Evolutionary conservation across 2,797 vertebrate genomes (phyloP).

Genomic region (Gymnocypris eckloni): DNA sequence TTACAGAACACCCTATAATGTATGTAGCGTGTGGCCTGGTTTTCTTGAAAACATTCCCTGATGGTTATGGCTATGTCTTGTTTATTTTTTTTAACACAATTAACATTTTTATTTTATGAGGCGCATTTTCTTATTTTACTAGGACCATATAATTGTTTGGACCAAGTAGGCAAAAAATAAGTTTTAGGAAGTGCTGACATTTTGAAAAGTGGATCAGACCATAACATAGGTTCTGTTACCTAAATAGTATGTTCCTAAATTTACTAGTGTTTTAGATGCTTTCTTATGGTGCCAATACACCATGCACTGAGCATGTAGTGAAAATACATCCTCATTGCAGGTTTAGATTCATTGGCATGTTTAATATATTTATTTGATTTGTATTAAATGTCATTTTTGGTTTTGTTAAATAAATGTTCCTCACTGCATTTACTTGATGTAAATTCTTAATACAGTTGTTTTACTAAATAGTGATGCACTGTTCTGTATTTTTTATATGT

Average conservation of each 20-base stretch:
- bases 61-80: neutral
- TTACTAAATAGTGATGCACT: constrained; percentile 19
- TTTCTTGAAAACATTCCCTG: constrained; percentile 36
- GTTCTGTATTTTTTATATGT: neutral
- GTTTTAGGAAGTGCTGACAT: neutral
- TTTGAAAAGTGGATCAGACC: constrained; percentile 45
- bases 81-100: constrained; percentile 3
- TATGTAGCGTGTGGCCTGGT: constrained; percentile 6
- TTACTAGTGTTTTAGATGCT: neutral
- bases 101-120: neutral
- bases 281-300: constrained; percentile 14
- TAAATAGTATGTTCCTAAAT: constrained; percentile 17
- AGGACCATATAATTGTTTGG: constrained; percentile 26
- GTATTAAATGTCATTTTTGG: constrained; percentile 73
- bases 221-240: constrained; percentile 14
- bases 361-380: constrained; percentile 63
- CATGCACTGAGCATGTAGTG: constrained; percentile 29
- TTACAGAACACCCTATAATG: constrained; percentile 13
- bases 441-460: constrained; percentile 28
- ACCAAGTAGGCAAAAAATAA: constrained; percentile 17
- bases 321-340: neutral
- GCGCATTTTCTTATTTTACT: constrained; percentile 6
- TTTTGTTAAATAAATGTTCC: constrained; percentile 78
- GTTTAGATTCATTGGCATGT: constrained; percentile 56
- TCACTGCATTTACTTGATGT: constrained; percentile 52